phyloP scores from a whole-genome alignment of 2,888 invertebrate genomes.

The Brachynemurus nebulosus region DNA sequence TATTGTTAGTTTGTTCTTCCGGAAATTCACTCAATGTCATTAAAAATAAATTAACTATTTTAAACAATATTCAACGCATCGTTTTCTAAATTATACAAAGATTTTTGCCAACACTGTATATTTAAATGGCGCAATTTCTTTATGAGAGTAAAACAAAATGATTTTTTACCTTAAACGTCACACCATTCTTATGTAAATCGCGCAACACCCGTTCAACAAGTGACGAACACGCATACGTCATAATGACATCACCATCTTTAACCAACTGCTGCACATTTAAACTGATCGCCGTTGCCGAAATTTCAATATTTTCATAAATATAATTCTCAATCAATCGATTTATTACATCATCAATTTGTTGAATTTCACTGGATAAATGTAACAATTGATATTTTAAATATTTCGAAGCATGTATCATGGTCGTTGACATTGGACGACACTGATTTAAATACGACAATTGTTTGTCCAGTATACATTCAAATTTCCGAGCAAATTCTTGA shows the following conservation, averaged over 20 bases:
- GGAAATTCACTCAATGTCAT: no score
- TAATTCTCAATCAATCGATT: slow-evolving; percentile 58
- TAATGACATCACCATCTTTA: slow-evolving; percentile 66
- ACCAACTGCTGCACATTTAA: slow-evolving; percentile 69
- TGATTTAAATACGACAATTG: slow-evolving; percentile 57
- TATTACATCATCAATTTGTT: slow-evolving; percentile 59
- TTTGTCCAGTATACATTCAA: slow-evolving; percentile 58
- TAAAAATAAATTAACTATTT: no score
- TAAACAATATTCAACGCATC: no score
- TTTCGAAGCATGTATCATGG: slow-evolving; percentile 79
- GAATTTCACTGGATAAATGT: slow-evolving; percentile 48
- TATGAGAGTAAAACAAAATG: no score
- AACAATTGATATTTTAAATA: slow-evolving; percentile 60
- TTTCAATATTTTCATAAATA: slow-evolving; percentile 69
- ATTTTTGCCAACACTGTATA: no score
- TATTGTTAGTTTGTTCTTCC: no score
- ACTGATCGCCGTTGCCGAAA: slow-evolving; percentile 78
- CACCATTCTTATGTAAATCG: slow-evolving; percentile 42
- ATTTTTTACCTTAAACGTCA: no score
- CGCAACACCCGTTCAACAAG: slow-evolving; percentile 55
- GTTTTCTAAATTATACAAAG: no score
- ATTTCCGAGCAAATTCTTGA: slow-evolving; percentile 73
- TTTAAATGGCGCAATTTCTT: no score
- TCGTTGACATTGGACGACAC: slow-evolving; percentile 72
- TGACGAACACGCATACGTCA: slow-evolving; percentile 78